Base-by-base conservation (phyloP, 1,140 invertebrate genomes). In the Rhagoletis zephyria region DNA sequence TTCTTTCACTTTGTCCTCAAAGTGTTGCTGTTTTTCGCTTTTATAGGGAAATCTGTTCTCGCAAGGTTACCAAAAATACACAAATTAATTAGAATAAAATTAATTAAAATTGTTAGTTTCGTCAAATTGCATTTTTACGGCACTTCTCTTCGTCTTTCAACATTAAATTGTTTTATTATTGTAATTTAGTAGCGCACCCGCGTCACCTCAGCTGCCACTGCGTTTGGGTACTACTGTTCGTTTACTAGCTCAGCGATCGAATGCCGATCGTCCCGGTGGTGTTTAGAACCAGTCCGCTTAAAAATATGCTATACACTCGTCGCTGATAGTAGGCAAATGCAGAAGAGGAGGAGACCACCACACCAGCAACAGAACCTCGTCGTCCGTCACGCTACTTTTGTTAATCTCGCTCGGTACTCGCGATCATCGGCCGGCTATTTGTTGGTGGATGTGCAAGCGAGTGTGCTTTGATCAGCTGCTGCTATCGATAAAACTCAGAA, bases 221-320 rank as follows among this genome's bases (percentile, higher is more conserved):
- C 74, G 5, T 81, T 81, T 81, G 74, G 30, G 74, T 81, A 81
- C 74, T 81, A 81, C 74, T 81, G 74, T 30, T 59, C 74, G 74
- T 81, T 81, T 51, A 81, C 74, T 81, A 81, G 45, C 48, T 81
- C 74, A 30, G 7, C 56, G 74, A 81, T 81, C 74, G 74, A 81
- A 81, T 81, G 74, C 48, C 74, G 74, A 81, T 9, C 74, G 51
- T 81, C 74, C 74, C 74, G 74, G 74, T 48, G 74, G 74, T 81
- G 56, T 81, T 81, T 81, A 81, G 74, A 81, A 81, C 7, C 48
- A 81, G 48, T 48, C 42, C 70, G 9, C 48, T 16, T 9, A 67
- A 56, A 81, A 81, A 81, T 81, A 81, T 81, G 74, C 48, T 9
- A 81, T 56, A 48, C 48, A 51, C n/a, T 81, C 74, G 74, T 81